Conservation (phyloP, 2,888 invertebrate species). For the Pachliopta kotzebuea region DNA sequence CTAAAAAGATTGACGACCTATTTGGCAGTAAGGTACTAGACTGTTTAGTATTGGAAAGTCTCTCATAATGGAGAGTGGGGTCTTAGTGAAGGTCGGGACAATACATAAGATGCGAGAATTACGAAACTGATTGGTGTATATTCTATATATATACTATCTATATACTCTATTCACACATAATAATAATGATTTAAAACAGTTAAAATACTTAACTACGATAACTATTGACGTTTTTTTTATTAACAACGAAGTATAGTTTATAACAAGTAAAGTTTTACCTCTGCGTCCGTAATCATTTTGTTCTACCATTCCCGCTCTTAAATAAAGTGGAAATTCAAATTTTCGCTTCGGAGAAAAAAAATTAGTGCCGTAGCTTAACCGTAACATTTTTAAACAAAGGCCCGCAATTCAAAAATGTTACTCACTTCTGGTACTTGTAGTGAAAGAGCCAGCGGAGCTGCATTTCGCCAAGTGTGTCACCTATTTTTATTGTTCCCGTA, state of each 20-base stretch:
- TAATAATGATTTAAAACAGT: too few relatives aligned
- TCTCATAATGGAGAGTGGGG: too few relatives aligned
- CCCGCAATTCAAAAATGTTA: constrained; percentile 26
- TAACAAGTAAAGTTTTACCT: not conserved
- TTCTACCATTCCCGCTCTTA: not conserved
- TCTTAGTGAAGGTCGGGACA: too few relatives aligned
- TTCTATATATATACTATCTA: too few relatives aligned
- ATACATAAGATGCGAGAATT: too few relatives aligned
- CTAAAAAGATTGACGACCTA: too few relatives aligned
- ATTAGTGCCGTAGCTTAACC: constrained; percentile 20
- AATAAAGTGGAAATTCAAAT: constrained; percentile 18
- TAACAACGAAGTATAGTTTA: not conserved
- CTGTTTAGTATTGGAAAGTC: too few relatives aligned
- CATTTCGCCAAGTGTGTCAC: constrained; percentile 31
- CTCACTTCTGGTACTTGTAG: constrained; percentile 19
- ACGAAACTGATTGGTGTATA: too few relatives aligned
- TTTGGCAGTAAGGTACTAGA: too few relatives aligned
- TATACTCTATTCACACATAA: too few relatives aligned
- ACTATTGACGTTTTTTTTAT: not conserved
- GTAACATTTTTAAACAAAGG: constrained; percentile 27
- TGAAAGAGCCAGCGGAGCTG: constrained; percentile 21
- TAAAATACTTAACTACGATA: too few relatives aligned
- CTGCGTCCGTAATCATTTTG: constrained; percentile 12
- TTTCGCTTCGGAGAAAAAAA: constrained; percentile 13
- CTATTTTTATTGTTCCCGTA: constrained; percentile 28